Percentiles rank a stretch among this genome's conserved stretches.
These are phyloP conservation scores for Helicolenus hilgendorfi DNA, from an alignment of 2,797 vertebrate genomes.

Conservation along the genomic window DNA sequence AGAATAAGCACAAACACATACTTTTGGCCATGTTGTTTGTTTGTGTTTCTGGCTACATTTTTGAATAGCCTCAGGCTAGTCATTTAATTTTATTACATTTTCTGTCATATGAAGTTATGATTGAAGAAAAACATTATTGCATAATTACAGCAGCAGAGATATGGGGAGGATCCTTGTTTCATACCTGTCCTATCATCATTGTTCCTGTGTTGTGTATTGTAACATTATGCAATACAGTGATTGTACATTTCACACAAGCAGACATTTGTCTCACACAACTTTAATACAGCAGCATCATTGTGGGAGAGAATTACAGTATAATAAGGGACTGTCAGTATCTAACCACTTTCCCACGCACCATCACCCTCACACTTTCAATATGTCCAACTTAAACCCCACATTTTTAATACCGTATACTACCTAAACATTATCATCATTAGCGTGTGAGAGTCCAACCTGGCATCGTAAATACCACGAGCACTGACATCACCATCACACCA, in stretches of 20 bases:
- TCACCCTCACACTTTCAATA: not conserved
- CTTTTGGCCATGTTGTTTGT: not conserved
- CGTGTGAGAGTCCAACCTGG: not conserved
- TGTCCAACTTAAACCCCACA: not conserved
- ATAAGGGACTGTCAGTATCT: not conserved
- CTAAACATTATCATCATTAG: not conserved
- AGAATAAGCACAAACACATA: not conserved
- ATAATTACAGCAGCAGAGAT: not conserved
- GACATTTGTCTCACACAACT: not conserved
- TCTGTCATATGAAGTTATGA: not conserved
- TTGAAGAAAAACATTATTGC: not conserved
- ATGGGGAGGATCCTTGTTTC: not conserved
- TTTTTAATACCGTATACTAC: not conserved
- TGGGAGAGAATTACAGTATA: not conserved
- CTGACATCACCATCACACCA: constrained; percentile 10
- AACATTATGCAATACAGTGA: not conserved
- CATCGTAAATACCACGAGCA: constrained; percentile 1
- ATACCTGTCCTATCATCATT: not conserved
- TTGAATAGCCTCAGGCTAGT: not conserved
- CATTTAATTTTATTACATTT: not conserved
- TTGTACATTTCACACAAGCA: not conserved
- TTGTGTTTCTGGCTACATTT: not conserved
- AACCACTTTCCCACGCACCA: not conserved
- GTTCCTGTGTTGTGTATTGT: not conserved
- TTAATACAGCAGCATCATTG: not conserved